Evolutionary conservation across 2,888 invertebrate species (phyloP), one percentile per base, ranked within the genome.

Genomic region (Drosophila meridionalis): DNA sequence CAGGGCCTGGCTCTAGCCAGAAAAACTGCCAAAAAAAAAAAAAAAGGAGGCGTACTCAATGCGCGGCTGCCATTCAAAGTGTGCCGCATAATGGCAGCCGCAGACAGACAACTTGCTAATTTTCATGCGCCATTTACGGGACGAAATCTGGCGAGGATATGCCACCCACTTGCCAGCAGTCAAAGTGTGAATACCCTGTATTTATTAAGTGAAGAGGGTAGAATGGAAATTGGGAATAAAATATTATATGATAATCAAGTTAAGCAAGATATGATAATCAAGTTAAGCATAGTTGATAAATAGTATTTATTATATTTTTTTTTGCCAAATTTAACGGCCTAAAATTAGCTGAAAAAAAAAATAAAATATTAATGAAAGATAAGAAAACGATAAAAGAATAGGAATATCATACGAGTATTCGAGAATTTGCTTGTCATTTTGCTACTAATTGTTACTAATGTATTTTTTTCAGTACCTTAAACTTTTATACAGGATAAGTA

Each of bases 121-220:
- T 91, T 92, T 91, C 90, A 92, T 91, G 91, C 90, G 77, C 85
- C 92, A 92, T 92, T 91, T 86, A 91, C 87, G 87, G 82, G 81
- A 73, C 69, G 72, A 72, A 40, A 69, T 69, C 66, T 60, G 38
- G 61, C 38, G 50, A 38, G 59, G 58, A 66, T 60, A 55, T 32
- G 34, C 63, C 68, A 57, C 65, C 68, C 65, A 72, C 72, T 76
- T 78, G 69, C 63, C 64, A 76, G 78, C 71, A 48, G 52, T 40
- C 45, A 48, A 53, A 73, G 69, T 56, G 48, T 0, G 14, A 12
- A 34, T 68, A 66, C 68, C 63, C 79, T 61, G 50, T 52, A 36
- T 20, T 2, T 8, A 9, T 1, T 1, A 12, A 26, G 7, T 4
- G 5, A 40, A 9, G 43, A 20, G 43, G 38, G 12, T 38, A 34